Evolutionary conservation across 2,888 invertebrate genomes (phyloP), one percentile per base, ranked within the genome.

Genomic region (Lottia scabra): DNA sequence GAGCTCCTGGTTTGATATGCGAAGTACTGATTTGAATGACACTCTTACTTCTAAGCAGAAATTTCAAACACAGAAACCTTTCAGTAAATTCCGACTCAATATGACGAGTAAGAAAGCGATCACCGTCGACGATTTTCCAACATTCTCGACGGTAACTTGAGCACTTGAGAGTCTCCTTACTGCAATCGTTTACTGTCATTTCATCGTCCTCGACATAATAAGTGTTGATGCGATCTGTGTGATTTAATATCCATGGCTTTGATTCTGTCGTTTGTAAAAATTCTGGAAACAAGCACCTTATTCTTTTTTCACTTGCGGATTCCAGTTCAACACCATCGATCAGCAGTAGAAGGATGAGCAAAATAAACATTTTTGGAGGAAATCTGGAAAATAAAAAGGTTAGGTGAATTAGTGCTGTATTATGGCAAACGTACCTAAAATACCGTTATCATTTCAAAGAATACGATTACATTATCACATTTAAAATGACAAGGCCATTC

Each of bases 21-120:
- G 81, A 79, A 48, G 76, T 72, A 10, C 64, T 63, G 5, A 80
- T 56, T 71, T 80, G 80, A 5, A 80, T 72, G 23, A 80, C 75
- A 45, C 73, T 73, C 23, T 67, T 46, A 63, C 78, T 78, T 30
- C 80, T 65, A 16, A 65, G 46, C 13, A 79, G 65, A 48, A 80
- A 80, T 70, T 77, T 71, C 56, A 80, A 65, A 56, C 80, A 80
- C 38, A 75, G 62, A 64, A 69, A 79, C 68, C 72, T 78, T 44
- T 70, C 70, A 1, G 30, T 71, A 38, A 71, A 75, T 19, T 68
- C 67, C 2, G 73, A 73, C 38, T 75, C 75, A 10, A 73, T 63
- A 19, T 75, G 75, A 13, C 68, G 67, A 6, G 73, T 70, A 1
- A 75, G 62, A 38, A 70, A 71, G 38, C 69, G 72, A 45, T 69